phyloP scores from a whole-genome alignment of 2,113 vertebrate species.

The Gadus chalcogrammus region DNA sequence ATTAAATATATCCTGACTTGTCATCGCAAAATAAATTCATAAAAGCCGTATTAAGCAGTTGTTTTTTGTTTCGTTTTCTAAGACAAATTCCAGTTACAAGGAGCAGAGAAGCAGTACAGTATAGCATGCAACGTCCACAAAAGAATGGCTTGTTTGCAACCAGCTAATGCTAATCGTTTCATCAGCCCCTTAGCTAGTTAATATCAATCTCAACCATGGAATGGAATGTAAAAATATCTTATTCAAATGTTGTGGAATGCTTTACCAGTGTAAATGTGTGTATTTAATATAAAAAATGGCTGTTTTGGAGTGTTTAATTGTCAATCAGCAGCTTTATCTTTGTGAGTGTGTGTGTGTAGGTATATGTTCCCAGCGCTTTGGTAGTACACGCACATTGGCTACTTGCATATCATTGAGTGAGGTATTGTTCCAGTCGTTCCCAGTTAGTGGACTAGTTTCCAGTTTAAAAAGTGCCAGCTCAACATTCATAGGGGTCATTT shows the following conservation, averaged over 20 bases:
- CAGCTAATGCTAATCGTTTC: too few species aligned
- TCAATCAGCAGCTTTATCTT: constrained; percentile 21
- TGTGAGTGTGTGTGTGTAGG: not conserved
- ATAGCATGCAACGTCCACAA: not conserved
- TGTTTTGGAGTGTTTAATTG: constrained; percentile 28
- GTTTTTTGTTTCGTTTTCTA: constrained; percentile 19
- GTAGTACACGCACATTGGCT: constrained; percentile 11
- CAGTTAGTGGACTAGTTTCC: constrained; percentile 27
- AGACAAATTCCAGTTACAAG: constrained; percentile 43
- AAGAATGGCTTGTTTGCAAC: not conserved
- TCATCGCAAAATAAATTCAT: constrained; percentile 57
- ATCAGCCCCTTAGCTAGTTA: too few species aligned
- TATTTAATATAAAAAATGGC: constrained; percentile 7
- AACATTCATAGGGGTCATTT: constrained; percentile 35
- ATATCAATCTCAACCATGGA: not conserved
- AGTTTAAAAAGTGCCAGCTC: constrained; percentile 47
- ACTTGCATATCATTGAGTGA: constrained; percentile 42
- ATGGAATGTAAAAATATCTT: not conserved
- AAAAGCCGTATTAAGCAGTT: constrained; percentile 50
- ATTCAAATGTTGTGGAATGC: constrained; percentile 3
- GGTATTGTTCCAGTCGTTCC: constrained; percentile 44
- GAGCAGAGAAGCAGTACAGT: constrained; percentile 17
- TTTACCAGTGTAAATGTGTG: constrained; percentile 18
- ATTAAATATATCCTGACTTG: constrained; percentile 78
- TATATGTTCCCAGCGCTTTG: not conserved